Percentiles rank a stretch among this genome's conserved stretches.
These are phyloP conservation scores for Cylindroiulus punctatus DNA, from an alignment of 2,888 invertebrate species.

Conservation along the genomic window DNA sequence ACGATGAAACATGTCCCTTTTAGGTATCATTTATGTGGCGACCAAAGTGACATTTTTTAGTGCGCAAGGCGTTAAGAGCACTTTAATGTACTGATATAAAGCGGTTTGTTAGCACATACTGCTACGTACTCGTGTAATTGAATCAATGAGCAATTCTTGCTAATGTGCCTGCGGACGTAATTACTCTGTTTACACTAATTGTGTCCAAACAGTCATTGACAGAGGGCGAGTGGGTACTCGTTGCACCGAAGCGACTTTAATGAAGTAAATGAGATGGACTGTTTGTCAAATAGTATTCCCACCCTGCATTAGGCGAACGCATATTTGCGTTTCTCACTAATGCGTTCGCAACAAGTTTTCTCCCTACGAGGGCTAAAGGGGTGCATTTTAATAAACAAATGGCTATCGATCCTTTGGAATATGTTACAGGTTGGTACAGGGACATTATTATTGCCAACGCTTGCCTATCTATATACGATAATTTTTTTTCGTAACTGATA, in stretches of 20 bases:
- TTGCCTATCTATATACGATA: no score
- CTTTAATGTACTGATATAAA: neutral
- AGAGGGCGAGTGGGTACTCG: neutral
- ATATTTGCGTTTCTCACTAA: neutral
- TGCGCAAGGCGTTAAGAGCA: neutral
- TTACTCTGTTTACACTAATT: constrained; percentile 10
- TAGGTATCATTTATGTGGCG: neutral
- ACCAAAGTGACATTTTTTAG: neutral
- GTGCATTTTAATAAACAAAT: constrained; percentile 7
- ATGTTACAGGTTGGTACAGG: neutral
- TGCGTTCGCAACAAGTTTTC: constrained; percentile 2
- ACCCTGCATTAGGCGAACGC: neutral
- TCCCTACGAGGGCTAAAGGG: neutral
- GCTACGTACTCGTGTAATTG: neutral
- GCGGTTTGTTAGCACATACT: neutral
- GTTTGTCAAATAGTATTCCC: neutral
- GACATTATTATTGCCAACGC: neutral
- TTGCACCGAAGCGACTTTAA: neutral
- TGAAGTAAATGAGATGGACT: constrained; percentile 1
- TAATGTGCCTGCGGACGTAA: neutral
- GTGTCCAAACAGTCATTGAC: neutral
- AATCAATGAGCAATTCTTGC: neutral
- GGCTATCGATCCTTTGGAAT: neutral
- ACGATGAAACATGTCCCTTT: no score
- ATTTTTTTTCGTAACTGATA: neutral